Base-by-base conservation (phyloP, 2,113 vertebrate genomes). In the Colistium nudipinnis region DNA sequence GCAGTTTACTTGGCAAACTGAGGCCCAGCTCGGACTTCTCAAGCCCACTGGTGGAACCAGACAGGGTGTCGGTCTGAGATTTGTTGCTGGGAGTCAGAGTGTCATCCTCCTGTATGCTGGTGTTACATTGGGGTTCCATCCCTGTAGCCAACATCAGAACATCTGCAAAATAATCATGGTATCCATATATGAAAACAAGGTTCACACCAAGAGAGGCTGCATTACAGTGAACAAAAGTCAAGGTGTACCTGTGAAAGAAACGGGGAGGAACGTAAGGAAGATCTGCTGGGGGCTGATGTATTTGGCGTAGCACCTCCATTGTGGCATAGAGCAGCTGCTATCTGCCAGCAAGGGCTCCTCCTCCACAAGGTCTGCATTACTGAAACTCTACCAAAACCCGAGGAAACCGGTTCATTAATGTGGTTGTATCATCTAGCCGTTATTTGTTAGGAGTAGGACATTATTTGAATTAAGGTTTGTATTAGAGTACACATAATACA, bases 291-390 rank as follows among this genome's bases (percentile, higher is more conserved):
- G 90, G 70, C 86, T 95, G 80, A 95, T 90, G 60, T 94, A 92
- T 78, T 95, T 97, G 39, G 94, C 94, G 13, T 98, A 98, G 78
- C 97, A 98, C 62, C 94, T 94, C 98, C 98, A 99, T 20, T 94
- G 95, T 7, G 95, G 94, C 0, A 63, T 70, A 22, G 87, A 89
- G 22, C 75, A 62, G 61, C 86, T 87, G 0, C 61, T 56, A 0
- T 88, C 90, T 10, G 39, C 72, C 51, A 86, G 64, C 16, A 84
- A 38, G 16, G 81, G 62, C 0, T 93, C 93, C 20, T 95, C 94
- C 45, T 94, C 94, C 43, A 90, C 93, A 33, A 91, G 89, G 47
- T 97, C 95, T 43, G 89, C 66, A 53, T 93, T 93, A 68, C 93
- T 92, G 6, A 93, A 90, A 72, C 92, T 94, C 97, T 99, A 85